Conservation (phyloP, 2,888 invertebrate genomes). For the Ethmia dodecea region DNA sequence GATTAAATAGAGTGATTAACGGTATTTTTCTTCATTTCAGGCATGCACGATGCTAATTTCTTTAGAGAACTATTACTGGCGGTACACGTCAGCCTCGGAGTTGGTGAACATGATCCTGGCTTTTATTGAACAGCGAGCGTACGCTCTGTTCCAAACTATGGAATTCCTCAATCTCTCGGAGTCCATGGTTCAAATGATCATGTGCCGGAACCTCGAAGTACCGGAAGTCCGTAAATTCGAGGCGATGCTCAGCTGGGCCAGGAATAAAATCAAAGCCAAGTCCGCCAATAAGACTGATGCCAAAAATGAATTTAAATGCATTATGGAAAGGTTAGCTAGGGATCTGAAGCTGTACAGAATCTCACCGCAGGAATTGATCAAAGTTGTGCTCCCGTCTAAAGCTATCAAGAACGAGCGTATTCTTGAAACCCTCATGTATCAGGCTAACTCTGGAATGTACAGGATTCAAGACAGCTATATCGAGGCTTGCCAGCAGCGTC, state of each 20-base stretch:
- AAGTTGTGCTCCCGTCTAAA: constrained; percentile 94
- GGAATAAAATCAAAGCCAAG: constrained; percentile 88
- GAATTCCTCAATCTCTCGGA: constrained; percentile 94
- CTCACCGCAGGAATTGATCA: constrained; percentile 94
- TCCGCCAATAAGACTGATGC: constrained; percentile 88
- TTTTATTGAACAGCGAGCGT: constrained; percentile 92
- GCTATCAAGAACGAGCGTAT: constrained; percentile 95
- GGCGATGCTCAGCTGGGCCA: constrained; percentile 94
- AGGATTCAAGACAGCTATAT: constrained; percentile 92
- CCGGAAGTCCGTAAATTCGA: constrained; percentile 94
- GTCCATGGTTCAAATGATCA: constrained; percentile 96
- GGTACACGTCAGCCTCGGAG: constrained; percentile 95
- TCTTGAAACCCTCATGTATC: constrained; percentile 94
- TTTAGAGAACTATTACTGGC: constrained; percentile 96
- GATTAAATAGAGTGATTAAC: too few species aligned
- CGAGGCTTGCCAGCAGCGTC: constrained; percentile 90
- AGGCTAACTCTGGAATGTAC: constrained; percentile 95
- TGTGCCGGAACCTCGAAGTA: constrained; percentile 93
- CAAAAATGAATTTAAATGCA: constrained; percentile 93
- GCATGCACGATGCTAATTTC: constrained; percentile 95
- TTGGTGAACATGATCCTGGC: constrained; percentile 96
- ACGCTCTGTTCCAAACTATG: constrained; percentile 88
- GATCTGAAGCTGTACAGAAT: constrained; percentile 94
- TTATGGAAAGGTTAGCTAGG: constrained; percentile 93
- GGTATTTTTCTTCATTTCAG: constrained; percentile 44